Base-by-base conservation (phyloP, 2,797 vertebrate species). In the Austrolebias charrua region DNA sequence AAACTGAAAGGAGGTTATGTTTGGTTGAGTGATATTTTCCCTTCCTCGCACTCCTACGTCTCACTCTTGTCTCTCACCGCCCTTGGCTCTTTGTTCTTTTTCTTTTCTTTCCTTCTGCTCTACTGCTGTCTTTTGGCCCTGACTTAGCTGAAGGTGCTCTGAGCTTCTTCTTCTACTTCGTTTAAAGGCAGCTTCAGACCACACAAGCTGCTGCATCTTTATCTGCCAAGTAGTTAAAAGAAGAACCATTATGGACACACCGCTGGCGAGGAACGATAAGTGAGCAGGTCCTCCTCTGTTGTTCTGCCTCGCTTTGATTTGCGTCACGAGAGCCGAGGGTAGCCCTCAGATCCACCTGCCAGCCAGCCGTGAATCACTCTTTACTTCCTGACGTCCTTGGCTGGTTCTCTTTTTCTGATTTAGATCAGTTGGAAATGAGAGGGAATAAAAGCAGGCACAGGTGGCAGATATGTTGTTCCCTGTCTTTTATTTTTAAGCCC, bases 291-390 rank as follows among this genome's bases (percentile, higher is more conserved):
- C 5, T 67, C 38, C 0, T 66, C 40, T 69, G 38, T 58, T 62
- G 50, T 29, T 73, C 50, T 61, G 49, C 43, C 55, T 64, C 2
- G 1, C 62, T 72, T 67, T 69, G 54, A 56, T 58, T 31, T 78
- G 68, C 73, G 13, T 85, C 80, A 79, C 67, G 51, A 52, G 35
- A 70, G 57, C 48, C 15, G 66, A 82, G 84, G 76, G 69, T 53
- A 75, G 64, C 59, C 76, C 74, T 66, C 51, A 51, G 72, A 61
- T 80, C 9, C 54, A 69, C 46, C 55, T 42, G 56, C 56, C 68
- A 67, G 66, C 66, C 55, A 65, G 75, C 67, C 60, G 53, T 79
- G 72, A 81, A 60, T 80, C 74, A 79, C 71, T 9, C 63, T 55
- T 66, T 64, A 55, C 69, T 68, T 73, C 60, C 43, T 56, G 63